phyloP scores from a whole-genome alignment of 2,888 invertebrate genomes.

The Saturnia japonica region DNA sequence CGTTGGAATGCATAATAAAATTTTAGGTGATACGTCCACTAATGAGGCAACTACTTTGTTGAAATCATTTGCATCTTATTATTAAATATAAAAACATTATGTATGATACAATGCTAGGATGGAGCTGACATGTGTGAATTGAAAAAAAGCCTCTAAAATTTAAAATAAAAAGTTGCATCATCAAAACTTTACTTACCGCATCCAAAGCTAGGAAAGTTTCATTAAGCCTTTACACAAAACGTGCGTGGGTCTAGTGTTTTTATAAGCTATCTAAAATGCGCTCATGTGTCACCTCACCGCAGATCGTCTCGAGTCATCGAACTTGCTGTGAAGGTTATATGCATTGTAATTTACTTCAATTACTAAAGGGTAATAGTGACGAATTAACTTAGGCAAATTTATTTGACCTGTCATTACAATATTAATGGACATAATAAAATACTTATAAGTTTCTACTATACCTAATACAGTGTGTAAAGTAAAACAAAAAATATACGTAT shows the following conservation, averaged over 20 bases:
- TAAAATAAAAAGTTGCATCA: not conserved
- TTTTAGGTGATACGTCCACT: too few species aligned
- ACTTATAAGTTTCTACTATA: not conserved
- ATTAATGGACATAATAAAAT: not conserved
- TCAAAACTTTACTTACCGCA: not conserved
- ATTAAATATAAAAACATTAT: too few species aligned
- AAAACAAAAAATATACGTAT: not conserved
- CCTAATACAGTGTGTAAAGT: not conserved
- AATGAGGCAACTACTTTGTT: too few species aligned
- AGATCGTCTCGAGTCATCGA: constrained; percentile 44
- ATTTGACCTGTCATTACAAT: constrained; percentile 4
- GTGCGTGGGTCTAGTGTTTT: constrained; percentile 38
- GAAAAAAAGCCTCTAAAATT: too few species aligned
- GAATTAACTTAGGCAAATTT: constrained; percentile 29
- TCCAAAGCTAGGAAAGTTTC: constrained; percentile 13
- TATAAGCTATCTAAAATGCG: constrained; percentile 31
- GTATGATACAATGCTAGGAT: too few species aligned
- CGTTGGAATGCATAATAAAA: too few species aligned
- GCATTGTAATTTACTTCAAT: constrained; percentile 42
- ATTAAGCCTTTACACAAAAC: not conserved
- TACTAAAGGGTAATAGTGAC: constrained; percentile 33
- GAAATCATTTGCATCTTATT: too few species aligned
- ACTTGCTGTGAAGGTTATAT: constrained; percentile 59
- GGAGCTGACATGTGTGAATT: too few species aligned
- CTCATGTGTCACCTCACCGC: constrained; percentile 14